phyloP scores from a whole-genome alignment of 2,888 invertebrate genomes.

The Leptarthrus brevirostris region DNA sequence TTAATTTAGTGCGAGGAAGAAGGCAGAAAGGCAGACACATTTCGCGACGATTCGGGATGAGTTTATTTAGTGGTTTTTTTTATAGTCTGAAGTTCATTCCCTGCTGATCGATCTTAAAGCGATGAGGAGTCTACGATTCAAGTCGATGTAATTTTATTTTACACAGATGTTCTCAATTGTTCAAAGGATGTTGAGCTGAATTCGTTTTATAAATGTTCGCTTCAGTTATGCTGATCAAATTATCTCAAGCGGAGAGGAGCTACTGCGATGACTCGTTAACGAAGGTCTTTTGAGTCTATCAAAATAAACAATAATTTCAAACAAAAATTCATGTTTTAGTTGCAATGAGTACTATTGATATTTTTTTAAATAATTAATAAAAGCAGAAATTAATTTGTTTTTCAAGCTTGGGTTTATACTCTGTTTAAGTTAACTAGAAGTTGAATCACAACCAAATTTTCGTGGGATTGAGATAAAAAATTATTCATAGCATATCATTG shows the following conservation, averaged over 20 bases:
- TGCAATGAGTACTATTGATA: slow-evolving; percentile 13
- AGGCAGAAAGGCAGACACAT: slow-evolving; percentile 1
- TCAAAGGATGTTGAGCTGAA: background rate
- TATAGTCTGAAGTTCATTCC: slow-evolving; percentile 23
- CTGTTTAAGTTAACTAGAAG: background rate
- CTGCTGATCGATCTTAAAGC: slow-evolving; percentile 4
- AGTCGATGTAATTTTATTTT: background rate
- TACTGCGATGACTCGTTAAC: slow-evolving; percentile 37
- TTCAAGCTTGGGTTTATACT: slow-evolving; percentile 12
- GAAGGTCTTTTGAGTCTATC: slow-evolving; percentile 39
- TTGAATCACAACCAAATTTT: no score
- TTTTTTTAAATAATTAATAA: no score
- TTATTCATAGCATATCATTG: no score
- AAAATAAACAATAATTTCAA: slow-evolving; percentile 46
- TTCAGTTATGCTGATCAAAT: slow-evolving; percentile 26
- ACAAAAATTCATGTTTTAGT: slow-evolving; percentile 39
- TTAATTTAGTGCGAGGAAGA: background rate
- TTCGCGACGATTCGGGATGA: slow-evolving; percentile 4
- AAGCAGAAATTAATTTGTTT: no score
- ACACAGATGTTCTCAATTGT: slow-evolving; percentile 24
- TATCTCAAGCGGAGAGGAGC: slow-evolving; percentile 10
- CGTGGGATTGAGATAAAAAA: no score
- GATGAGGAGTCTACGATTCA: background rate
- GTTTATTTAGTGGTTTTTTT: background rate
- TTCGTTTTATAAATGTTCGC: slow-evolving; percentile 13